These are phyloP conservation scores for Aplysina aerophoba DNA, from an alignment of 37 sponge, comb jelly and placozoan genomes.

Conservation along the genomic window DNA sequence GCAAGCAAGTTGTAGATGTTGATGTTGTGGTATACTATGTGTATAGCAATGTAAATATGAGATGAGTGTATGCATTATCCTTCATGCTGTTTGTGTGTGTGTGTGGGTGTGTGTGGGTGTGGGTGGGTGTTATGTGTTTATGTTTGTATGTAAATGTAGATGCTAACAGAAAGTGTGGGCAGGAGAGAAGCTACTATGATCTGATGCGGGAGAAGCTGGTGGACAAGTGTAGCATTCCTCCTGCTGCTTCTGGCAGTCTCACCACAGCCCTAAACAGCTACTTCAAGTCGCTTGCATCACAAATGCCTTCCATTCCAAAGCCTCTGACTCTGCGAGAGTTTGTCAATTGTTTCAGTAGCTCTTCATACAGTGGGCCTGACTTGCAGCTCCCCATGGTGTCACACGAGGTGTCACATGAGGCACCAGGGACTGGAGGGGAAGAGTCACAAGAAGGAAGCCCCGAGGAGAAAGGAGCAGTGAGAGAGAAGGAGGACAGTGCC, in stretches of 20 bases:
- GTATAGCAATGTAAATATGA: too few relatives aligned
- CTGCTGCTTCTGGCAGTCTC: slow-evolving; percentile 15
- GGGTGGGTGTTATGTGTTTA: neutral
- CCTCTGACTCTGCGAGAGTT: slow-evolving; percentile 15
- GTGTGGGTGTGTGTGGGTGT: slow-evolving; percentile 13
- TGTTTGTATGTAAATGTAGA: neutral
- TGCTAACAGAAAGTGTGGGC: neutral
- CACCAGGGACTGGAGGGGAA: neutral
- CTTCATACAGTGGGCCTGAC: slow-evolving; percentile 9
- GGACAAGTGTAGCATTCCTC: neutral
- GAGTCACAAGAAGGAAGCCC: neutral
- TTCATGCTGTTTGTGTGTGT: neutral
- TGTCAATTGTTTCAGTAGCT: neutral
- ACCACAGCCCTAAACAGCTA: slow-evolving; percentile 23
- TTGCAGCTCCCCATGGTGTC: slow-evolving; percentile 2
- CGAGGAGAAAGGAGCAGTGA: neutral
- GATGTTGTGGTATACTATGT: too few relatives aligned
- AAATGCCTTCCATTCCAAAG: neutral
- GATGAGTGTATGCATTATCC: too few relatives aligned
- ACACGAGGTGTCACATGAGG: too few relatives aligned
- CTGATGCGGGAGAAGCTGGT: slow-evolving; percentile 20
- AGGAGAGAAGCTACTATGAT: neutral
- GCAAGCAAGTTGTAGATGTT: neutral
- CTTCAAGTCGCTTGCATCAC: neutral
- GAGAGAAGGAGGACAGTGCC: neutral